Base-by-base conservation (phyloP, 2,888 invertebrate species). In the Colletes collaris region DNA sequence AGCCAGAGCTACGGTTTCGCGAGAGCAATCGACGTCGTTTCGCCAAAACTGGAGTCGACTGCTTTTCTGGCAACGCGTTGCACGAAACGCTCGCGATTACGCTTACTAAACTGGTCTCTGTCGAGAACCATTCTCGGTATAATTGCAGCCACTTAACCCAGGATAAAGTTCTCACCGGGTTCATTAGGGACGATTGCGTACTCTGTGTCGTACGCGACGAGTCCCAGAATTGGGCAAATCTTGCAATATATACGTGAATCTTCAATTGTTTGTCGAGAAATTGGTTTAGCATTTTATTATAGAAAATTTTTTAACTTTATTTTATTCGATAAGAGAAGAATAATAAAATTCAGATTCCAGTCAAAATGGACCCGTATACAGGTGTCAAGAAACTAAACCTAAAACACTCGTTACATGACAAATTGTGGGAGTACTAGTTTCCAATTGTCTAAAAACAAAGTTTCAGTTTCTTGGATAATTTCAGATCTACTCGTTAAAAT, bases 181-280 rank as follows among this genome's bases (percentile, higher is more conserved):
- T 7, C 55, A 72, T 76, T 73, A 81, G 35, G 59, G 35, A 37
- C 58, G 53, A 68, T 73, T 73, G 81, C 72, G 65, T 56, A 49
- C 56, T 80, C 67, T 49, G n/a, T 37, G 40, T 27, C 16, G 13
- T 52, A 52, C 53, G 64, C 65, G 66, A 8, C 19, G 37, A 44
- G 55, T 53, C 19, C 16, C 19, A 8, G 27, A 19, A n/a, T 66
- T 56, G n/a, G 40, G 16, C 27, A 65, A 49, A 44, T n/a, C 50
- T 49, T 13, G 40, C 35, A 11, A 16, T 66, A 11, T 7, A 5
- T n/a, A 2, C 6, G 13, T 2, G n/a, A 37, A 11, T 46, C 46
- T 44, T 27, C 19, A 2, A 11, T 13, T 13, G 56, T 46, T 46
- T 46, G 7, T 40, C 4, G 40, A 3, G 40, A 40, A 40, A 40